Evolutionary conservation across 2,888 invertebrate species (phyloP).

Genomic region (Oscheius sp.): DNA sequence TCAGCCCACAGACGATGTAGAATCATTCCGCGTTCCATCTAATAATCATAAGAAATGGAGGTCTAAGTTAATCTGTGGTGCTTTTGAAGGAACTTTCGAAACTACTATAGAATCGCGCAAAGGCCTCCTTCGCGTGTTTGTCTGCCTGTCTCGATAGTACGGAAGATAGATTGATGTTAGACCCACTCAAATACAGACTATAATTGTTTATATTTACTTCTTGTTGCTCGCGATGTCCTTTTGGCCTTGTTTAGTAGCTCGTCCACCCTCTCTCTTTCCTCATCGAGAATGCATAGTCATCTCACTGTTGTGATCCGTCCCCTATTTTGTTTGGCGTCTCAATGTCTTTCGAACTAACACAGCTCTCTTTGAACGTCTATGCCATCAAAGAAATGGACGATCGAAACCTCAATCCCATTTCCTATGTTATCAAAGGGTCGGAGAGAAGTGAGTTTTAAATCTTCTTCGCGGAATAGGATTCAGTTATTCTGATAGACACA

Average conservation of each 20-base stretch:
- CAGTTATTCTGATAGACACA: slow-evolving; percentile 60
- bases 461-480: background rate
- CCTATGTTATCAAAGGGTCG: slow-evolving; percentile 54
- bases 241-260: background rate
- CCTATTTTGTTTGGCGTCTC: background rate
- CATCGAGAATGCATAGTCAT: slow-evolving; percentile 16
- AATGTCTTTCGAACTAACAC: slow-evolving; percentile 23
- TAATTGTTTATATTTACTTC: too few relatives aligned
- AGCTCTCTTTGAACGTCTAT: slow-evolving; percentile 37
- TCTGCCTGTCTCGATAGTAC: too few relatives aligned
- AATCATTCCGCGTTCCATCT: too few relatives aligned
- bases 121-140: too few relatives aligned
- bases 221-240: background rate
- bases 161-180: too few relatives aligned
- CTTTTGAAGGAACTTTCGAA: too few relatives aligned
- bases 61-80: too few relatives aligned
- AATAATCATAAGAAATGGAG: too few relatives aligned
- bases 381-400: slow-evolving; percentile 56
- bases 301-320: background rate
- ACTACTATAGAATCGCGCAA: too few relatives aligned
- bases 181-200: too few relatives aligned
- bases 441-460: slow-evolving; percentile 43
- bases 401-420: slow-evolving; percentile 46
- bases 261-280: slow-evolving; percentile 1
- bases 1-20: background rate